Base-by-base conservation (phyloP, 2,113 vertebrate genomes). In the Entosphenus tridentatus region DNA sequence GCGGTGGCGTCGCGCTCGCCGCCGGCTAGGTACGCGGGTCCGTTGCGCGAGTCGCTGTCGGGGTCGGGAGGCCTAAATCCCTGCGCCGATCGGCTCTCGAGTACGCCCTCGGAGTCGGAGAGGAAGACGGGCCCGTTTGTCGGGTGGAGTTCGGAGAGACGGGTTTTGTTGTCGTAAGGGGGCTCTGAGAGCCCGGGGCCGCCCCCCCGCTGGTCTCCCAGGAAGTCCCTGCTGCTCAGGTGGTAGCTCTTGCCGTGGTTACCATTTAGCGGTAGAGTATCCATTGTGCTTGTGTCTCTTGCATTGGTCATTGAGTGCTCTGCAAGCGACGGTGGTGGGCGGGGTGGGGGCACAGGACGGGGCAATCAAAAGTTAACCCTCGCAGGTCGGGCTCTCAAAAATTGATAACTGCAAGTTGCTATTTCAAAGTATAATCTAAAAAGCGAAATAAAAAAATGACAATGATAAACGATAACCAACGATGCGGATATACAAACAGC, bases 181-280 rank as follows among this genome's bases (percentile, higher is more conserved):
- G n/a, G 62, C n/a, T 65, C n/a, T n/a, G n/a, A 21, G 8, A 21
- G 62, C n/a, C 62, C 21, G 62, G n/a, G 21, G 21, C 62, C 62
- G 8, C 62, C 62, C 62, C 62, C 62, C 62, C 8, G 21, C 62
- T 65, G 62, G 83, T 98, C 93, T 78, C 88, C 92, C 85, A 98
- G 84, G 83, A 95, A 96, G 76, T 96, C 90, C 10, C 87, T 82
- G 69, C 87, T 83, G 81, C 88, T 88, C 71, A 96, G 83, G 81
- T 87, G 91, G 84, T 96, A 98, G 80, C 86, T 95, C 81, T 97
- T 96, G 82, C 87, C 87, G 74, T 96, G 92, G 89, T 90, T 96
- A 98, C 93, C 93, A 98, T 98, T 98, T 88, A 98, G 93, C 91
- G 90, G 93, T 98, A 98, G 93, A 96, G 93, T 98, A 98, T 96